Base-by-base conservation (phyloP, 1,140 invertebrate species). In the Drosophila yakuba region DNA sequence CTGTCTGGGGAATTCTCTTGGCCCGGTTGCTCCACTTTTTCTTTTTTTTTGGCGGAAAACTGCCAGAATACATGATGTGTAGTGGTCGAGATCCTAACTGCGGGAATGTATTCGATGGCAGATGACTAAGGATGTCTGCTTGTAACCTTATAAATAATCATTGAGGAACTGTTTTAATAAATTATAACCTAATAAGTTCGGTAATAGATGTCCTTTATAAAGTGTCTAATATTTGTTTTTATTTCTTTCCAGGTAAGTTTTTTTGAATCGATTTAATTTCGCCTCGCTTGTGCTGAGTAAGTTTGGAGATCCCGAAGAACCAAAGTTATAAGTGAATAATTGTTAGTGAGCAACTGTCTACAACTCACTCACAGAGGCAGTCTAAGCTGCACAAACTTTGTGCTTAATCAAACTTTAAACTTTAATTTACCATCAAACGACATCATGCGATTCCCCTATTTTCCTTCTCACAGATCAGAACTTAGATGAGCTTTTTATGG, bases 231-330 rank as follows among this genome's bases (percentile, higher is more conserved):
- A 1, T 6, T 63, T 28, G 57, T 39, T n/a, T 20, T 0, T 28
- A 38, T 61, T 25, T 58, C 44, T 36, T 61, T 25, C 51, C 47
- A 85, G 82, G 82, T 85, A 76, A 85, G 82, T 86, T 77, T 74
- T 43, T 10, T 8, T 10, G 38, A 15, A 38, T 23, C 43, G 39
- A 45, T 38, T 45, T 3, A 39, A 32, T 39, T 50, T 23, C 7
- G n/a, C 12, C 32, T 14, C 14, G 4, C 41, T 12, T 14, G 0
- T 2, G 12, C 55, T 44, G 39, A 50, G 62, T 77, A 59, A 77
- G 74, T 75, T 1, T 12, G 32, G 11, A 4, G 14, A 12, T 5
- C n/a, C 28, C 25, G 7, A 7, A 15, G n/a, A 8, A 32, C 4
- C 8, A 28, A 50, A 35, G 48, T 50, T 32, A 2, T 11, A 15